Base-by-base conservation (phyloP, 2,888 invertebrate genomes). In the Empis stercorea region DNA sequence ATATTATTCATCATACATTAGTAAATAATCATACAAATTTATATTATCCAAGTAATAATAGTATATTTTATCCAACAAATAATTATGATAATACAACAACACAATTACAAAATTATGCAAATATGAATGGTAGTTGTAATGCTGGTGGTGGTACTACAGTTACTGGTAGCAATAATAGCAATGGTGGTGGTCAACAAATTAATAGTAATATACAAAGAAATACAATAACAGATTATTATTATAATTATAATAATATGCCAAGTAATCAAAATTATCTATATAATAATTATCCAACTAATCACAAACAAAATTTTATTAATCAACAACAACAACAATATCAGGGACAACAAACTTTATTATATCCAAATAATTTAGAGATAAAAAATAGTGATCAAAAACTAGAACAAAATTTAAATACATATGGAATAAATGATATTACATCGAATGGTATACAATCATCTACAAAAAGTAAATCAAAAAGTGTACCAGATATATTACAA, bases 401-500 rank as follows among this genome's bases (percentile, higher is more conserved):
- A 9, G 23, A 27, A 27, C 5, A 4, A 27, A 27, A 27, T 27
- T 27, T 27, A 27, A 27, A 27, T 27, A 2, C 23, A 27, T 27
- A 27, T 27, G 23, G 23, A 27, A 27, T 27, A 40, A 37, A 23
- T 40, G 32, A 3, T 34, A 30, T 17, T 17, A 39, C 30, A 38
- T 4, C 17, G 23, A 36, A 65, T 59, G 62, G 57, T 43, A 54
- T 53, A 17, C 48, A 61, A 48, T 58, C 60, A 20, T 54, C 65
- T 32, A 30, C 30, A 30, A 74, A 72, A 51, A 73, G 70, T 6
- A 67, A 76, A 53, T 77, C 76, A 0, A 71, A 76, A 55, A 81
- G 80, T 65, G 84, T 87, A 38, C 83, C 85, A 0, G 80, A 84
- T 63, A 84, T 87, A 61, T 74, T 87, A 16, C 78, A 78, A 59